These are phyloP conservation scores for Pherbina coryleti DNA, from an alignment of 2,888 invertebrate species.

Conservation along the genomic window DNA sequence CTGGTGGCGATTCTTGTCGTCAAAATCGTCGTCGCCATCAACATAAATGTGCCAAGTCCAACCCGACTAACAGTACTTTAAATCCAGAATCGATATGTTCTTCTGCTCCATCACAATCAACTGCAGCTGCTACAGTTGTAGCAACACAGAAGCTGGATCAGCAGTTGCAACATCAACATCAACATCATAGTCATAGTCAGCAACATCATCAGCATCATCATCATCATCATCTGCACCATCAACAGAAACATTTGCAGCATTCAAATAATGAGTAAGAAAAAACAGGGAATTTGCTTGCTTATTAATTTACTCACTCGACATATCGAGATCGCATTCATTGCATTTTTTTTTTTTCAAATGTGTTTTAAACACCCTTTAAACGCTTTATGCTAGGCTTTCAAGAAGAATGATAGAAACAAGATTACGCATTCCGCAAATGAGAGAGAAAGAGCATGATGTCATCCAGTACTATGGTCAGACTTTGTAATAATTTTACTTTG, in stretches of 20 bases:
- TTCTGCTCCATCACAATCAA: conserved; percentile 65
- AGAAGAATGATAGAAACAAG: no score
- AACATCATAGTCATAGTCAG: conserved; percentile 54
- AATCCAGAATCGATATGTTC: conserved; percentile 63
- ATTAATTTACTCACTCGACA: no score
- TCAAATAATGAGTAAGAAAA: conserved; percentile 51
- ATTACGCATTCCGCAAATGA: no score
- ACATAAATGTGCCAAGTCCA: conserved; percentile 52
- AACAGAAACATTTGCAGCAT: neutral
- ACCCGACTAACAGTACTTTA: conserved; percentile 54
- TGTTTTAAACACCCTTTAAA: no score
- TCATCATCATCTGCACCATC: conserved; percentile 46
- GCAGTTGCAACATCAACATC: conserved; percentile 57
- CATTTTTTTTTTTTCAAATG: no score
- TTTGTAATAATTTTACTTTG: no score
- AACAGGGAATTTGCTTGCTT: neutral
- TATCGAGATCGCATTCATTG: no score
- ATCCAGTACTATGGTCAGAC: no score
- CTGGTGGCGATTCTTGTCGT: conserved; percentile 60
- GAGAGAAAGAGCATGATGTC: no score
- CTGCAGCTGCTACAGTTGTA: conserved; percentile 58
- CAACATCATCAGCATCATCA: conserved; percentile 46
- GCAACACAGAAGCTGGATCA: conserved; percentile 62
- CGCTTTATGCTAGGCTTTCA: no score
- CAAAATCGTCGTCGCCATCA: conserved; percentile 55